A percentile compares a stretch with the other conserved stretches of the same genome.
Evolutionary conservation across 92 coral and sea anemone genomes (phyloP).

Genomic region (Porites divaricata): DNA sequence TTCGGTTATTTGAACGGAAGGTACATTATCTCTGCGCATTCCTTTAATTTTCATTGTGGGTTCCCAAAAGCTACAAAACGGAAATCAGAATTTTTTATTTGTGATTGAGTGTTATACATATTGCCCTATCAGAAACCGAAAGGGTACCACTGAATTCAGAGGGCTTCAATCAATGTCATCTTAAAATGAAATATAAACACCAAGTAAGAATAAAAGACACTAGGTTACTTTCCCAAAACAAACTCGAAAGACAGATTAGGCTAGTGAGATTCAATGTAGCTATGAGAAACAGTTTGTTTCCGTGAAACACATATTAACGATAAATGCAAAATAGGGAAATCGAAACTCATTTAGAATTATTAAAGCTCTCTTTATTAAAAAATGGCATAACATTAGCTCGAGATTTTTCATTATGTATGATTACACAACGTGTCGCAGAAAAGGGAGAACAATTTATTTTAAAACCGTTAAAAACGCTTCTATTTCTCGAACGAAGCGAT

Average conservation of each 20-base stretch:
- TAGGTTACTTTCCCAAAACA: background rate
- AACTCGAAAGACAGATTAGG: background rate
- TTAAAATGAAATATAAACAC: background rate
- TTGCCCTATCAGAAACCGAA: too few relatives aligned
- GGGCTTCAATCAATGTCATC: too few relatives aligned
- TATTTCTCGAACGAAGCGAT: background rate
- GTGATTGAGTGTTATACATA: too few relatives aligned
- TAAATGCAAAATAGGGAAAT: background rate
- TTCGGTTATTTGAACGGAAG: too few relatives aligned
- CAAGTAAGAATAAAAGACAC: background rate
- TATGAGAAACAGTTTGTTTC: background rate
- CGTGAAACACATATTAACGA: background rate
- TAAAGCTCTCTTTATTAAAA: slow-evolving; percentile 20
- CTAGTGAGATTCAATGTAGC: background rate
- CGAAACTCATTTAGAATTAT: background rate
- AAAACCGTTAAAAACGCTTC: background rate
- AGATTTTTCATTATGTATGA: background rate
- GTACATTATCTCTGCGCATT: too few relatives aligned
- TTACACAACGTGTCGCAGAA: background rate
- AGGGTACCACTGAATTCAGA: too few relatives aligned
- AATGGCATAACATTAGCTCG: background rate
- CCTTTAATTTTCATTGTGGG: too few relatives aligned
- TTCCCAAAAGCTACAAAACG: too few relatives aligned
- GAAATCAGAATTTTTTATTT: too few relatives aligned
- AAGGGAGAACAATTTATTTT: background rate